Conservation (phyloP, 2,113 vertebrate species). For the Fregetta grallaria region DNA sequence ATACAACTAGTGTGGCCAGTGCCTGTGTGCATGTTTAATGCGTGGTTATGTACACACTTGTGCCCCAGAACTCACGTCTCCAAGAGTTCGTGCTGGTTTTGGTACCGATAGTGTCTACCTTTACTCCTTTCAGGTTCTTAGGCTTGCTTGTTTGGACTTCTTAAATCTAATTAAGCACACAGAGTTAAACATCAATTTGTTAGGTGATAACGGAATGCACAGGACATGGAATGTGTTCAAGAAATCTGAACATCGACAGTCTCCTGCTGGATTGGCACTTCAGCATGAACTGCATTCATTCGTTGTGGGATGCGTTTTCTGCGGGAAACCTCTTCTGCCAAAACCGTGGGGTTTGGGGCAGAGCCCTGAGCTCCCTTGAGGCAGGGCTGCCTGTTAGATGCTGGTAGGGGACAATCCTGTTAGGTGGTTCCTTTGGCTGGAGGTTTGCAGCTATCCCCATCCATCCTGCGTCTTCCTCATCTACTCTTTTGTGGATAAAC, state of each 20-base stretch:
- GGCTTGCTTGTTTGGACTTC: neutral
- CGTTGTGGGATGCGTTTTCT: neutral
- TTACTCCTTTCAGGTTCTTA: neutral
- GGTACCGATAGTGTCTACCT: neutral
- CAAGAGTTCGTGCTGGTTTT: neutral
- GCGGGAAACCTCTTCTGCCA: neutral
- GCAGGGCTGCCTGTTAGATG: neutral
- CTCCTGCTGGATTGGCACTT: neutral
- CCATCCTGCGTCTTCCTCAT: neutral
- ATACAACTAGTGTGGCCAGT: accelerated
- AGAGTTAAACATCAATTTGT: neutral
- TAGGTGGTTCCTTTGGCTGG: neutral
- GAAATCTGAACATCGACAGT: neutral
- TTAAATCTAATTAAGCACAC: neutral
- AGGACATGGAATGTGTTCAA: neutral
- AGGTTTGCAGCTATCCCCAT: neutral
- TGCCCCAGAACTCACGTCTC: neutral
- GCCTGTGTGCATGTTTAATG: neutral
- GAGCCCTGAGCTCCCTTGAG: neutral
- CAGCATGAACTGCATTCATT: neutral
- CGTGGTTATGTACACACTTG: accelerated
- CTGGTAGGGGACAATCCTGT: neutral
- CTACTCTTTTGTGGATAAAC: neutral
- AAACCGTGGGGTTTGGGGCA: neutral
- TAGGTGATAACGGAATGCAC: accelerated